phyloP scores from a whole-genome alignment of 2,888 invertebrate species.

The Caprella mutica region DNA sequence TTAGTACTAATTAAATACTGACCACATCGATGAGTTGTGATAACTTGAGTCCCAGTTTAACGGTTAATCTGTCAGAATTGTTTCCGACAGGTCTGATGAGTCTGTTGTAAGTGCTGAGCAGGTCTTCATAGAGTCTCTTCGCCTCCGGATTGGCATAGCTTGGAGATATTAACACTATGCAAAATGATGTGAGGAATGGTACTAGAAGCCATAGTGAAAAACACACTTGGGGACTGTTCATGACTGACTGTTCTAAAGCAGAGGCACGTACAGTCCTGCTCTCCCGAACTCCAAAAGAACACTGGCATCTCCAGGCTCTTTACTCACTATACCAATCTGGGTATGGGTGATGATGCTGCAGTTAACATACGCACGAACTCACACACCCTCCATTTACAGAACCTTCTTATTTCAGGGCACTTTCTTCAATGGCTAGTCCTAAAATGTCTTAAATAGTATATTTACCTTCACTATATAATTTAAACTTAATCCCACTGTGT shows the following conservation, averaged over 20 bases:
- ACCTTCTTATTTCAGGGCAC: background rate
- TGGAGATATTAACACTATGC: conserved; percentile 12
- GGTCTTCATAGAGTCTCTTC: conserved; percentile 87
- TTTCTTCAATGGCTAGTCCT: no score
- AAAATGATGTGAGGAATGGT: conserved; percentile 3
- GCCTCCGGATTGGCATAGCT: conserved; percentile 72
- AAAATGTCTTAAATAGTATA: no score
- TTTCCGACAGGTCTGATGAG: conserved; percentile 88
- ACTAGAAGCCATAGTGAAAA: conserved; percentile 3
- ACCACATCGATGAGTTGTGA: conserved; percentile 88
- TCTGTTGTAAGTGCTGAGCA: conserved; percentile 87
- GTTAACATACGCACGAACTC: background rate
- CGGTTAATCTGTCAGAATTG: conserved; percentile 84
- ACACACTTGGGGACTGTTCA: background rate
- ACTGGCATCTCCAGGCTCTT: background rate
- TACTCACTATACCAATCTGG: background rate
- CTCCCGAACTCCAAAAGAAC: no score
- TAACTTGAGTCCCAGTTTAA: conserved; percentile 82
- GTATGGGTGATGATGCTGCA: background rate
- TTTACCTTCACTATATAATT: no score
- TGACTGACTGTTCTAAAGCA: background rate
- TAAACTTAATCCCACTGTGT: no score
- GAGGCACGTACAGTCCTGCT: background rate
- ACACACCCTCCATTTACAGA: background rate
- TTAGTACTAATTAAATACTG: no score